Base-by-base conservation (phyloP, 2,797 vertebrate genomes). In the Peromyscus nudipes region DNA sequence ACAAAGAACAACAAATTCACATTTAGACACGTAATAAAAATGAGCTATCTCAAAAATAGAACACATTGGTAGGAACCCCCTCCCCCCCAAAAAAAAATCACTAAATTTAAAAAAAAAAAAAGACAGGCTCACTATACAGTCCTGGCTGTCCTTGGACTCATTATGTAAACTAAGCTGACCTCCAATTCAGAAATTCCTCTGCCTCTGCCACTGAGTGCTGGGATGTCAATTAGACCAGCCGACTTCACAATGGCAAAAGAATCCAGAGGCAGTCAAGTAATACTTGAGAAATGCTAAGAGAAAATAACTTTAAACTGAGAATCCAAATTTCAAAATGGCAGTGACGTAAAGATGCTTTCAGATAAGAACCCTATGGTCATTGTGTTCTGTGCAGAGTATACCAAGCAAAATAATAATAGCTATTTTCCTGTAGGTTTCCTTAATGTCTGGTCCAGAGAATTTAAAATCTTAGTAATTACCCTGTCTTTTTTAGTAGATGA, bases 1-100 rank as follows among this genome's bases (percentile, higher is more conserved):
- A 83, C 88, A 91, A 91, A 91, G 65, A 95, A 89, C 62, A 65
- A 92, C 46, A 96, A 96, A 62, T 83, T 5, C 87, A 71, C 65
- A 80, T 86, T 69, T 84, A 84, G 80, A 94, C 13, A 91, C 10
- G 14, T 69, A 87, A 71, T 83, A 34, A 95, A 96, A 96, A 52
- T 69, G 4, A 25, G 85, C 55, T 82, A 75, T 7, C 4, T 23
- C 37, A 27, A 55, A 96, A 88, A 60, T 81, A 84, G 76, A 91
- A 46, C 67, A 77, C 49, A 81, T 40, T 62, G 29, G 25, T 82
- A 93, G 67, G 27, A 85, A 73, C 37, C 31, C 67, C 19, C 34
- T 13, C 43, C 43, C 49, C 49, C 49, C 49, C 49, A 49, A 49
- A 43, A 43, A 49, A 71, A 79, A 31, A 57, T 73, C 69, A 73